Evolutionary conservation across 2,888 invertebrate genomes (phyloP).

Genomic region (Cinara cedri): DNA sequence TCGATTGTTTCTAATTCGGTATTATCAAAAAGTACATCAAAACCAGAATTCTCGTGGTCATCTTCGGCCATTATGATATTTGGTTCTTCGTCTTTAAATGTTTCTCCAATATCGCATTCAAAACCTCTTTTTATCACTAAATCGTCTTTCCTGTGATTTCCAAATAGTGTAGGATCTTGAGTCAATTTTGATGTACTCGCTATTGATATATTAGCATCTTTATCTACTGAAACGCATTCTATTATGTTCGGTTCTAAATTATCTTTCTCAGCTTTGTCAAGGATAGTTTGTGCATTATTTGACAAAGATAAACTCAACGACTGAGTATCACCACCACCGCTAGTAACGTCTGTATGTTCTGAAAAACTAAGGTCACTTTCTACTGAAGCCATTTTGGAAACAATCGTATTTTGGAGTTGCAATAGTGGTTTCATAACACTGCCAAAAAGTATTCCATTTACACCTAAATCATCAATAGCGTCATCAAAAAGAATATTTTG

Average conservation of each 20-base stretch:
- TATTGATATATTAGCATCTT: not conserved
- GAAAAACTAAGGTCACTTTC: slow-evolving; percentile 52
- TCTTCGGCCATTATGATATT: slow-evolving; percentile 43
- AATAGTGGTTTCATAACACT: slow-evolving; percentile 47
- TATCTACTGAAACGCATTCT: not conserved
- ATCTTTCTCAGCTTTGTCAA: not conserved
- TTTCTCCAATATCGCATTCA: not conserved
- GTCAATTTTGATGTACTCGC: not conserved
- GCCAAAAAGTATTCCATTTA: slow-evolving; percentile 44
- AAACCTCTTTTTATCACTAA: not conserved
- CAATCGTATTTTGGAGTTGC: slow-evolving; percentile 44
- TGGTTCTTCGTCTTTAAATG: slow-evolving; percentile 43
- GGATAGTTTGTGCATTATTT: slow-evolving; percentile 25
- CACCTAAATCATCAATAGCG: slow-evolving; percentile 44
- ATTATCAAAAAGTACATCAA: slow-evolving; percentile 29
- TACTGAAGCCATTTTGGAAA: slow-evolving; percentile 49
- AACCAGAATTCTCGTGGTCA: slow-evolving; percentile 23
- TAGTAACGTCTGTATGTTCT: slow-evolving; percentile 31
- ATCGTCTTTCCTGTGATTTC: not conserved
- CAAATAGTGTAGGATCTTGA: not conserved
- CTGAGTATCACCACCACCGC: slow-evolving; percentile 14
- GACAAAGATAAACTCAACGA: slow-evolving; percentile 36
- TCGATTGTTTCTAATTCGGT: slow-evolving; percentile 21
- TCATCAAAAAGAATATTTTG: slow-evolving; percentile 46
- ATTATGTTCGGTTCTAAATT: not conserved